Conservation (phyloP, 2,113 vertebrate genomes). For the Nestor notabilis region DNA sequence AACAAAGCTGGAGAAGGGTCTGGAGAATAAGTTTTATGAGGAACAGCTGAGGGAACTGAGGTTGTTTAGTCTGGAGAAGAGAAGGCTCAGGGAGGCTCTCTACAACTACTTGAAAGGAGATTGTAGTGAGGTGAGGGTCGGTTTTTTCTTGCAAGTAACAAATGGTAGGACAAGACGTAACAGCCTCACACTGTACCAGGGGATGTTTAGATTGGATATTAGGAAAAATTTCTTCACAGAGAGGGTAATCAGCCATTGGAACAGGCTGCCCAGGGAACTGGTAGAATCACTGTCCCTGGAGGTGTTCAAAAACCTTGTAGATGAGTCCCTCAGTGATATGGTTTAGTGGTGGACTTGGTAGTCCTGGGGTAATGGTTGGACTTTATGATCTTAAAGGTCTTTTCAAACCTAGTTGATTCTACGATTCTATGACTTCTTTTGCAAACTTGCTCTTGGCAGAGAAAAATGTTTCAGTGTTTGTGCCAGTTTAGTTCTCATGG, state of each 20-base stretch:
- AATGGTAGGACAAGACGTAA: not conserved
- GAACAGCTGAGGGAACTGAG: not conserved
- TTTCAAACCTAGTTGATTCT: not conserved
- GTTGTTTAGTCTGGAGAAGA: not conserved
- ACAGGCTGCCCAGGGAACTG: not conserved
- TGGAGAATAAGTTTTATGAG: too few species aligned
- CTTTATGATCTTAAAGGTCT: not conserved
- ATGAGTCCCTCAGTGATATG: not conserved
- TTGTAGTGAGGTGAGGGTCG: not conserved
- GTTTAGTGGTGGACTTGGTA: not conserved
- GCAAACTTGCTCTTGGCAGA: not conserved
- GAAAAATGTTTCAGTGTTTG: slow-evolving; percentile 1
- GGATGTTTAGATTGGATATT: not conserved
- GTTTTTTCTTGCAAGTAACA: not conserved
- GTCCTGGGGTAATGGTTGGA: not conserved
- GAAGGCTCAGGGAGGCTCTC: not conserved
- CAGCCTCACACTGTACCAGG: not conserved
- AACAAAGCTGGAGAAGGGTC: too few species aligned
- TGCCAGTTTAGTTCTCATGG: slow-evolving; percentile 1
- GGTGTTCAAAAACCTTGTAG: not conserved
- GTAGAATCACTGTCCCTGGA: not conserved
- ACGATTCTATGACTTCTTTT: not conserved
- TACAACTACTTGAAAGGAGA: not conserved
- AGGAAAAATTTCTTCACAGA: not conserved
- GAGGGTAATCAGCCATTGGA: not conserved